Evolutionary conservation across 1,140 invertebrate genomes (phyloP).

Genomic region (Pseudomyrmex cubaensis): DNA sequence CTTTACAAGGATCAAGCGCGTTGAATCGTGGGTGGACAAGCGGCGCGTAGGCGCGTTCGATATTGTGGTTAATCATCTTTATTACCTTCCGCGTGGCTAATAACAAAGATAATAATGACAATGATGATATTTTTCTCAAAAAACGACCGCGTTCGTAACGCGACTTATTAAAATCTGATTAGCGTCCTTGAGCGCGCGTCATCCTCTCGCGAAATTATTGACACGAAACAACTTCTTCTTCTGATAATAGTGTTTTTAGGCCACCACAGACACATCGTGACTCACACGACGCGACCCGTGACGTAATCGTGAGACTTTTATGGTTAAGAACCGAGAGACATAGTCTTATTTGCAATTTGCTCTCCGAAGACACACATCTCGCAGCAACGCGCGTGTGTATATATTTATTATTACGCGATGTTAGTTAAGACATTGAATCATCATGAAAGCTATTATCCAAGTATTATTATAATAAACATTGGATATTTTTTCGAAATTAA

Average conservation of each 20-base stretch:
- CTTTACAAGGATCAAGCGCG: slow-evolving; percentile 21
- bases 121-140: background rate
- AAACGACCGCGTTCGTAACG: background rate
- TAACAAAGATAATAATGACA: background rate
- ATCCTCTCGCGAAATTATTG: slow-evolving; percentile 57
- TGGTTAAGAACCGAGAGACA: slow-evolving; percentile 76
- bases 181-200: slow-evolving; percentile 16
- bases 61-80: background rate
- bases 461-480: too few relatives aligned
- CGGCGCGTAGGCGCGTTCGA: slow-evolving; percentile 4
- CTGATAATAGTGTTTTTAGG: slow-evolving; percentile 71
- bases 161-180: slow-evolving; percentile 24
- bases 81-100: background rate
- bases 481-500: too few relatives aligned
- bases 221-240: slow-evolving; percentile 45
- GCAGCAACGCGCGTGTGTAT: background rate
- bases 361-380: slow-evolving; percentile 32
- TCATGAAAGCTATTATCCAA: too few relatives aligned
- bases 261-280: slow-evolving; percentile 70
- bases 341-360: slow-evolving; percentile 53
- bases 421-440: too few relatives aligned
- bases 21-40: slow-evolving; percentile 20
- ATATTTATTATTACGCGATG: too few relatives aligned
- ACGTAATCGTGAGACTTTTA: slow-evolving; percentile 78
- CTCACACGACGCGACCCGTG: slow-evolving; percentile 72